Conservation (phyloP, 2,113 vertebrate species). For the Archocentrus centrarchus region DNA sequence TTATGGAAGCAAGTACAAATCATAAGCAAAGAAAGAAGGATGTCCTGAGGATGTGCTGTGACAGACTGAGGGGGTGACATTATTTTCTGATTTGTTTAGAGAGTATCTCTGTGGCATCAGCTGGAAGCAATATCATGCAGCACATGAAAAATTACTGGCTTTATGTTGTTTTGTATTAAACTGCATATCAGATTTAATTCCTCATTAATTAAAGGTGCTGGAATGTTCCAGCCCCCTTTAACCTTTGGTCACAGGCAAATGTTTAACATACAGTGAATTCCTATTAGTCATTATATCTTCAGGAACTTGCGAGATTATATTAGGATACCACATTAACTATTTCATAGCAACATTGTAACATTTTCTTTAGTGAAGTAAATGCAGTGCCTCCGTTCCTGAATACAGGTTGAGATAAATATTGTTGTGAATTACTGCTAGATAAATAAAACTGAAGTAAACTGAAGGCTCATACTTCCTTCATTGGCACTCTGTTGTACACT, state of each 20-base stretch:
- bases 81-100: neutral
- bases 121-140: neutral
- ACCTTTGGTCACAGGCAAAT: neutral
- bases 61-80: neutral
- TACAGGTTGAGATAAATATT: neutral
- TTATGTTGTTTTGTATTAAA: conserved; percentile 4
- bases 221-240: neutral
- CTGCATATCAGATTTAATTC: neutral
- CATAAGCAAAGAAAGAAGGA: neutral
- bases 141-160: neutral
- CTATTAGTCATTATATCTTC: neutral
- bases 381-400: neutral
- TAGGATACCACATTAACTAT: neutral
- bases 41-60: neutral
- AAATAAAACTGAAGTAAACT: neutral
- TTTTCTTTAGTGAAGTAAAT: neutral
- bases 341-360: neutral
- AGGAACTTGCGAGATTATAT: neutral
- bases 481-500: neutral
- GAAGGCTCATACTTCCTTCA: neutral
- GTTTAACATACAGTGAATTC: neutral
- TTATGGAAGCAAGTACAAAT: neutral
- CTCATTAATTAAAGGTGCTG: neutral
- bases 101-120: neutral
- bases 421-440: neutral